Evolutionary conservation across 2,113 vertebrate genomes (phyloP), one percentile per base, ranked within the genome.

Genomic region (Chamaea fasciata): DNA sequence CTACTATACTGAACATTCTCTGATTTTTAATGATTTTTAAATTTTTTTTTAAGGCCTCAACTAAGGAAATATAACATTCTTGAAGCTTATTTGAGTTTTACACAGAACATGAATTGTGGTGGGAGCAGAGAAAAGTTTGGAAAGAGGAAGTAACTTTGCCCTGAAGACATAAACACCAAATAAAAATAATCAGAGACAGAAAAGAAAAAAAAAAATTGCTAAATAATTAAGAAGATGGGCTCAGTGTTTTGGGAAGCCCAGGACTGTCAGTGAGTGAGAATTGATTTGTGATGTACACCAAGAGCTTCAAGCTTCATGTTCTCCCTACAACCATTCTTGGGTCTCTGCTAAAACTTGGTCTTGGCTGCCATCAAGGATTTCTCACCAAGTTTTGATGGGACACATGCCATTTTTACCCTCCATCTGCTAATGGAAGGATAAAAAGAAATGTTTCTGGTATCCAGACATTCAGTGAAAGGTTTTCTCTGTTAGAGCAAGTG

Each of bases 61-160:
- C 37, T 63, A 28, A 87, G 27, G 18, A 57, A 69, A 30, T 18
- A 2, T 46, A 30, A 4, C 50, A 39, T 5, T 81, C 6, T 39
- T 19, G 24, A 65, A 92, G 16, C 28, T 92, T 0, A 0, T 83
- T 37, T 89, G 21, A 21, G 24, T 75, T 87, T 75, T 50, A 56
- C 24, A 56, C 15, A 62, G 46, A 60, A 24, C 7, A 37, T 33
- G 33, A 63, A 67, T 50, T 0, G 0, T 12, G 7, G 39, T 68
- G 60, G 47, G 47, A 75, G 52, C 47, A 84, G 17, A 74, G 23
- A 62, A 71, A 23, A 63, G 11, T 78, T 62, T 70, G 31, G 37
- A 75, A 83, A 77, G 21, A 77, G 23, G 87, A 81, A 81, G 26
- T 15, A 41, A 35, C 27, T 60, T 87, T 49, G 26, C 13, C 55